Conservation (phyloP, 1,140 invertebrate genomes). For the Brachionus angularis region DNA sequence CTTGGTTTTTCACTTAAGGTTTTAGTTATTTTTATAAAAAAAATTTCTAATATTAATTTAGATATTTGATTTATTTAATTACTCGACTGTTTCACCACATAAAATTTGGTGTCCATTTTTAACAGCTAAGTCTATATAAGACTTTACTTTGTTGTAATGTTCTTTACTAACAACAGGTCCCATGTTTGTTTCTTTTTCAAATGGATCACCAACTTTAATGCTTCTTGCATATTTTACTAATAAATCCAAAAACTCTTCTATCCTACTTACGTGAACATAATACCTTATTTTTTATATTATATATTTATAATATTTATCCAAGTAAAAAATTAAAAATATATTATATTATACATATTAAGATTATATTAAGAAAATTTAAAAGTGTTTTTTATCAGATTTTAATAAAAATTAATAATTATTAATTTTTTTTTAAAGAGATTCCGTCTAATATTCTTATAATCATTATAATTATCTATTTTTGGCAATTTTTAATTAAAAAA, state of each 20-base stretch:
- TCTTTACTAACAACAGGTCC: conserved; percentile 61
- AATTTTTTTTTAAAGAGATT: too few species aligned
- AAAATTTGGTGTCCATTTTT: conserved; percentile 52
- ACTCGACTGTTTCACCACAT: conserved; percentile 51
- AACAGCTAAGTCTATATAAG: conserved; percentile 56
- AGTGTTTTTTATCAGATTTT: too few species aligned
- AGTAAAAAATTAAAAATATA: too few species aligned
- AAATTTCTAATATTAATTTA: conserved; percentile 37
- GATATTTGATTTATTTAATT: conserved; percentile 45
- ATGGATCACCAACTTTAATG: conserved; percentile 61
- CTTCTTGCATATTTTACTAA: conserved; percentile 51
- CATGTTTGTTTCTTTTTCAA: conserved; percentile 53
- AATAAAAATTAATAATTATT: too few species aligned
- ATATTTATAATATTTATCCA: too few species aligned
- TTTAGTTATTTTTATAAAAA: background rate
- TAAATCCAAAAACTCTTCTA: conserved; percentile 45
- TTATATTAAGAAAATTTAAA: too few species aligned
- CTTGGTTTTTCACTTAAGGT: conserved; percentile 24
- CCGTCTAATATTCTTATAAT: too few species aligned
- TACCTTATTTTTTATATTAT: too few species aligned
- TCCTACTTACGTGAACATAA: conserved; percentile 36
- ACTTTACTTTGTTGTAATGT: conserved; percentile 61
- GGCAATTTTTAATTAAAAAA: too few species aligned
- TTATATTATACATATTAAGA: too few species aligned
- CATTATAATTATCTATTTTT: too few species aligned